Evolutionary conservation across 2,797 vertebrate species (phyloP), one percentile per base, ranked within the genome.

Genomic region (Mycteria americana): DNA sequence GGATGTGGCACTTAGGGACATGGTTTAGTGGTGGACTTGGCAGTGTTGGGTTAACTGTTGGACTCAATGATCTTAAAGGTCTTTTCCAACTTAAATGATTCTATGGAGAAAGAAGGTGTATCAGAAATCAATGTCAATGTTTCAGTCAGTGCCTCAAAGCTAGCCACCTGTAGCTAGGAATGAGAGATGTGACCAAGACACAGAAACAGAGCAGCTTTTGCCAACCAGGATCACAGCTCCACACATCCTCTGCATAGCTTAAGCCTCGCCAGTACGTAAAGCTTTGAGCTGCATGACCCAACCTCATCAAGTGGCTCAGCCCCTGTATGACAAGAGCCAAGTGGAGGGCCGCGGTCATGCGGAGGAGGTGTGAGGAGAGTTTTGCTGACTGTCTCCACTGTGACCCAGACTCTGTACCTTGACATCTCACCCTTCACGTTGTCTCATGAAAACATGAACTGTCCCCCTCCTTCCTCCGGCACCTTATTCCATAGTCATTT

Each of bases 121-220:
- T 12, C 35, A 57, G 21, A 86, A 81, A 57, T 90, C 39, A 63
- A 43, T 0, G 0, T 28, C 53, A 67, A 0, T 9, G 5, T 88
- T 77, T 83, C 33, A 30, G 30, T 35, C 60, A 45, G 17, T 28
- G 19, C 8, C n/a, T 84, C 73, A 92, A 43, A 74, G 8, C 10
- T 25, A 60, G 18, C 5, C 50, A 41, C 18, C 22, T 43, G 10
- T 37, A 59, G 28, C 14, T 65, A 67, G 35, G 31, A 63, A 85
- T 43, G 18, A 63, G 15, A 59, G 8, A 41, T 22, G 43, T 51
- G n/a, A 63, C n/a, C 51, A 69, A 62, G 17, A 68, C 23, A 45
- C 3, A 6, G 46, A 85, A 92, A 67, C 28, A 2, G 37, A 41
- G 28, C 17, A 25, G 24, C 18, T 65, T 88, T 90, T 80, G 10